Evolutionary conservation across 2,888 invertebrate species (phyloP), one percentile per base, ranked within the genome.

Genomic region (Tiphia femorata): DNA sequence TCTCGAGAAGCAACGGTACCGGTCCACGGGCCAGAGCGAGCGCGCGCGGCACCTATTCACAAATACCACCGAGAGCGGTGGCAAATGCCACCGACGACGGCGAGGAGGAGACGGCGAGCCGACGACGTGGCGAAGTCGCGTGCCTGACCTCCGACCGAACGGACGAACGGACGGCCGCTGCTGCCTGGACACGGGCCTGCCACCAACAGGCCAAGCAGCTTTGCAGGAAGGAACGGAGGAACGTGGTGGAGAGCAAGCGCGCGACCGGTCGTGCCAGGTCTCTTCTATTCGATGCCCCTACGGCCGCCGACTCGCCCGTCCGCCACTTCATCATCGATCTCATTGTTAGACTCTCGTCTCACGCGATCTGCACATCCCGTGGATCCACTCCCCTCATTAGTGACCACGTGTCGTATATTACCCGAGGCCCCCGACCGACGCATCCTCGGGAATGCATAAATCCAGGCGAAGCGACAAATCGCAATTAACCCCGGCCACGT

Each of bases 321-420:
- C 72, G 72, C 69, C 64, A 57, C 67, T 66, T 70, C 76, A 62
- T 75, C 76, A 77, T 77, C 72, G 75, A 77, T 77, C 73, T 75
- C 62, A 58, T 66, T 62, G 69, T 64, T 61, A 60, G 64, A 62
- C 73, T 67, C 46, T 56, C 58, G 64, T 59, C 70, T 72, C 72
- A 72, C 72, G 72, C 72, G 71, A 72, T 72, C 63, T 62, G 61
- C 65, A 62, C 72, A 73, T 72, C 70, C 67, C 49, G 58, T 47
- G 38, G 56, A 70, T 67, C 67, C 70, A 58, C 70, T 70, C 67
- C 62, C 60, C 69, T 68, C 72, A 57, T 71, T 71, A 71, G 53
- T 54, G 51, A 53, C 58, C 60, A 47, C 63, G 51, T 49, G 62
- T 62, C 56, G 50, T 69, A 69, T 63, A 63, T 65, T 62, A 59